phyloP scores from a whole-genome alignment of 2,113 vertebrate genomes.

The Tachycineta bicolor region DNA sequence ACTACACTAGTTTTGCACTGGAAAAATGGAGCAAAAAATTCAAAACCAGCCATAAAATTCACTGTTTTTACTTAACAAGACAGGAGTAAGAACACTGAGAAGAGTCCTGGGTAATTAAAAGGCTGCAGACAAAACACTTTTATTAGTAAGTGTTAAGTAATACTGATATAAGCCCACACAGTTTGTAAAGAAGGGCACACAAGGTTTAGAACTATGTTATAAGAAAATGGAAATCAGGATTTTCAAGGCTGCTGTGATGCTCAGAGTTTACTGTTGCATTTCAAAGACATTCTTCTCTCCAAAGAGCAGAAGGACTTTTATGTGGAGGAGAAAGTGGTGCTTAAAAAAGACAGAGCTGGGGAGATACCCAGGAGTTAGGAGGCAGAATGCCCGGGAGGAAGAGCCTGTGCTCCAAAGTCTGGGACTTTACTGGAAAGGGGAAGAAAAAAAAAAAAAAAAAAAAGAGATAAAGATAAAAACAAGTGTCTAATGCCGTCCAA shows the following conservation, averaged over 20 bases:
- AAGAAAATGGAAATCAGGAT: not conserved
- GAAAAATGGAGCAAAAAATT: not conserved
- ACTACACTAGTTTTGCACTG: not conserved
- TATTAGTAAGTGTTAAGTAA: not conserved
- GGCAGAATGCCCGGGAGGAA: constrained; percentile 26
- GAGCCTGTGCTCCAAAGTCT: not conserved
- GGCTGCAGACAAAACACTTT: not conserved
- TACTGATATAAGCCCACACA: not conserved
- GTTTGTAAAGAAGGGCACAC: not conserved
- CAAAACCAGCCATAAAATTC: not conserved
- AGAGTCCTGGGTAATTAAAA: not conserved
- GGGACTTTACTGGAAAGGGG: not conserved
- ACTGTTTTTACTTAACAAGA: not conserved
- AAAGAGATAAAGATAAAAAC: constrained; percentile 31
- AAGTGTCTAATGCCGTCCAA: constrained; percentile 53
- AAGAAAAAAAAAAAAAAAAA: no score
- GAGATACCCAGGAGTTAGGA: not conserved
- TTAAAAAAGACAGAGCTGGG: not conserved
- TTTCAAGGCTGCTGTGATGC: not conserved
- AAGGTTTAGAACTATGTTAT: not conserved
- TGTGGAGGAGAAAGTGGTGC: not conserved
- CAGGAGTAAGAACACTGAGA: not conserved
- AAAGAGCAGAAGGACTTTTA: not conserved
- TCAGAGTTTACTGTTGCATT: not conserved
- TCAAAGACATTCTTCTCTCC: not conserved